Conservation (phyloP, 2,888 invertebrate genomes). For the Tetragnatha montana region DNA sequence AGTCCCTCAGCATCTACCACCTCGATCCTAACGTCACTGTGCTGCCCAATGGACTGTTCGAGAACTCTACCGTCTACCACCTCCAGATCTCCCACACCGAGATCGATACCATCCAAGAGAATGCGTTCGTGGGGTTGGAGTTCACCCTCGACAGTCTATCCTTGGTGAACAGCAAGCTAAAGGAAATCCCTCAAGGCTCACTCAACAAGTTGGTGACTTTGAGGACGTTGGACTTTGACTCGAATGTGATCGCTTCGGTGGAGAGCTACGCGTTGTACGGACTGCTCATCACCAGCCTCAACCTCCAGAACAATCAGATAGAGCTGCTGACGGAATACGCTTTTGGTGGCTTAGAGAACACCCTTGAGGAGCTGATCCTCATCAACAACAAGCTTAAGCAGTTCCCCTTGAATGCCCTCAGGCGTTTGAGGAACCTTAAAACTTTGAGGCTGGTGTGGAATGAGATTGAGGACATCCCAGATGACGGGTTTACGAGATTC, state of each 20-base stretch:
- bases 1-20: constrained; percentile 91
- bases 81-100: constrained; percentile 82
- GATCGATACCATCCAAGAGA: constrained; percentile 79
- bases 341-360: constrained; percentile 86
- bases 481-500: constrained; percentile 83
- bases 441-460: constrained; percentile 88
- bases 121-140: constrained; percentile 75
- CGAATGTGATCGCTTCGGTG: constrained; percentile 88
- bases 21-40: constrained; percentile 87
- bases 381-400: constrained; percentile 89
- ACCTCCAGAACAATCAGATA: constrained; percentile 89
- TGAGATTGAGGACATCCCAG: constrained; percentile 82
- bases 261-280: constrained; percentile 93
- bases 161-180: constrained; percentile 75
- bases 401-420: constrained; percentile 88
- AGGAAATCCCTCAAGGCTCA: constrained; percentile 75
- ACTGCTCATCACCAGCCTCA: constrained; percentile 87
- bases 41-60: constrained; percentile 85
- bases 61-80: constrained; percentile 75
- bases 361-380: constrained; percentile 88
- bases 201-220: constrained; percentile 81
- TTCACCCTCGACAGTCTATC: constrained; percentile 75
- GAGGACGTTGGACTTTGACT: constrained; percentile 87
- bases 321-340: constrained; percentile 88
- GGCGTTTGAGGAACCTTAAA: constrained; percentile 82